These are phyloP conservation scores for Petromus typicus DNA, from an alignment of 2,113 vertebrate species.

Conservation along the genomic window DNA sequence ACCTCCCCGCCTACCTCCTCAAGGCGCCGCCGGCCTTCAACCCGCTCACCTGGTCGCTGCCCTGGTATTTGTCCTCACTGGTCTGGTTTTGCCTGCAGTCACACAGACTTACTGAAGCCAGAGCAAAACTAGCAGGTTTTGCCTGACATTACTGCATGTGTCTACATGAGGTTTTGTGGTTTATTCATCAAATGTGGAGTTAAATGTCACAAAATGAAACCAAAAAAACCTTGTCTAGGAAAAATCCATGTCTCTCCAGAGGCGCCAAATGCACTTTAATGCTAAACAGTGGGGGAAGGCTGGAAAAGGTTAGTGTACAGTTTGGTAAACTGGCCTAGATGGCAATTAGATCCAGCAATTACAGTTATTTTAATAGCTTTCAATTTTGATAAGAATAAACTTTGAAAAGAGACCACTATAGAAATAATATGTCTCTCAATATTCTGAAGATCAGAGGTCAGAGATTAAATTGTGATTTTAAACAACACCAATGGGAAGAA, in stretches of 20 bases:
- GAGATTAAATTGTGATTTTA: background rate
- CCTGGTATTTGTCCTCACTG: background rate
- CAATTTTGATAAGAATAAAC: slow-evolving; percentile 60
- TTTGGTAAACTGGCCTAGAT: background rate
- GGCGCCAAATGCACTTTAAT: slow-evolving; percentile 49
- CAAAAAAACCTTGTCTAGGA: slow-evolving; percentile 74
- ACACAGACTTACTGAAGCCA: background rate
- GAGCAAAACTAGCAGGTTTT: slow-evolving; percentile 40
- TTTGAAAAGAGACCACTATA: background rate
- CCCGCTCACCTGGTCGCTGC: background rate
- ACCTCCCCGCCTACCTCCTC: background rate
- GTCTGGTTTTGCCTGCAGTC: slow-evolving; percentile 33
- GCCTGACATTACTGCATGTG: slow-evolving; percentile 37
- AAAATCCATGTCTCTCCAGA: slow-evolving; percentile 68
- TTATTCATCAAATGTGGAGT: slow-evolving; percentile 74
- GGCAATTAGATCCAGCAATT: slow-evolving; percentile 9
- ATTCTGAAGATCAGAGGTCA: background rate
- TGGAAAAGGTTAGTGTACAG: background rate
- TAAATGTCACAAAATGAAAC: slow-evolving; percentile 77
- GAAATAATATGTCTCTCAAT: background rate
- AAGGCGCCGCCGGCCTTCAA: rapidly evolving
- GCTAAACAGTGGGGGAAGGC: background rate
- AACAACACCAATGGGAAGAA: too few relatives aligned
- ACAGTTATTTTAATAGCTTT: slow-evolving; percentile 43
- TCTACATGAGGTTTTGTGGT: slow-evolving; percentile 72